phyloP scores from a whole-genome alignment of 2,888 invertebrate genomes.

The Myopa tessellatipennis region DNA sequence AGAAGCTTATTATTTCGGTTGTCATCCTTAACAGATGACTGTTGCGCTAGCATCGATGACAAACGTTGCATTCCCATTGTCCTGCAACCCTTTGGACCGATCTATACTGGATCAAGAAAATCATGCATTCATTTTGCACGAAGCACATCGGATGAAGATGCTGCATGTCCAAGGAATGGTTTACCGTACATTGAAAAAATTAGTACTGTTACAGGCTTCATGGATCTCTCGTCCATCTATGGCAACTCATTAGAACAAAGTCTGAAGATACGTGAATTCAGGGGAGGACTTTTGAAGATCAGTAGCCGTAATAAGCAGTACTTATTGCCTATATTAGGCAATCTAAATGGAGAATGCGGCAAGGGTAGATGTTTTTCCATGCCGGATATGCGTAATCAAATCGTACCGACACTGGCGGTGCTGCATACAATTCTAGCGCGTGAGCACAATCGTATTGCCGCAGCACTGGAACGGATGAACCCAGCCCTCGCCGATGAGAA shows the following conservation, averaged over 20 bases:
- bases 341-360: constrained; percentile 67
- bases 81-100: constrained; percentile 71
- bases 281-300: constrained; percentile 75
- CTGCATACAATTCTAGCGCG: constrained; percentile 68
- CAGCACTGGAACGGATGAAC: constrained; percentile 65
- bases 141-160: constrained; percentile 74
- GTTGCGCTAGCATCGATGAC: constrained; percentile 51
- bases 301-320: constrained; percentile 71
- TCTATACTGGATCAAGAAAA: constrained; percentile 68
- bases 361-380: constrained; percentile 77
- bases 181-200: constrained; percentile 73
- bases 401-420: constrained; percentile 64
- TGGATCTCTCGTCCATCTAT: constrained; percentile 84
- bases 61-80: constrained; percentile 69
- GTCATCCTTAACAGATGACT: constrained; percentile 49
- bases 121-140: constrained; percentile 76
- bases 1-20: too few relatives aligned
- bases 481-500: constrained; percentile 69
- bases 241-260: constrained; percentile 76
- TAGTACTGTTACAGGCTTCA: constrained; percentile 60
- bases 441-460: constrained; percentile 69
- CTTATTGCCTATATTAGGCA: constrained; percentile 77
- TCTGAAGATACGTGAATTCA: constrained; percentile 73
- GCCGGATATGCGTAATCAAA: constrained; percentile 69
- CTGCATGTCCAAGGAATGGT: constrained; percentile 71